These are phyloP conservation scores for Sparus aurata DNA, from an alignment of 2,797 vertebrate genomes.

Conservation along the genomic window DNA sequence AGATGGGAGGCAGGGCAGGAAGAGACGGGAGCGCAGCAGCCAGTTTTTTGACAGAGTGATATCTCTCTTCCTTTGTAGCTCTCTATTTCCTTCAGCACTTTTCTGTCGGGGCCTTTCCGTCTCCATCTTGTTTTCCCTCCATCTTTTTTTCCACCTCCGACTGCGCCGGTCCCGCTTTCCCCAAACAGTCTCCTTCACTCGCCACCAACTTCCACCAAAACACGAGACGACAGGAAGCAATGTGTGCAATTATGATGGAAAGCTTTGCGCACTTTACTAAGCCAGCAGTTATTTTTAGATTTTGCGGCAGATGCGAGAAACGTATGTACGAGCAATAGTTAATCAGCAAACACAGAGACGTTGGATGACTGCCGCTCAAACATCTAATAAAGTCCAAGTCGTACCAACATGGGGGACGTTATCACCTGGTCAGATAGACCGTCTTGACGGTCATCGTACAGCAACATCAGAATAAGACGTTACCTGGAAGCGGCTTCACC, in stretches of 20 bases:
- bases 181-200: slow-evolving; percentile 41
- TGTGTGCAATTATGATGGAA: slow-evolving; percentile 1
- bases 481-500: too few relatives aligned
- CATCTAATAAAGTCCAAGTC: too few relatives aligned
- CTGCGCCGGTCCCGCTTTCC: slow-evolving; percentile 37
- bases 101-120: slow-evolving; percentile 35
- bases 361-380: too few relatives aligned
- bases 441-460: too few relatives aligned
- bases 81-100: slow-evolving; percentile 65
- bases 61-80: slow-evolving; percentile 75
- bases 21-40: slow-evolving; percentile 55
- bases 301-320: background rate
- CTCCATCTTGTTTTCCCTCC: slow-evolving; percentile 47
- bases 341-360: too few relatives aligned
- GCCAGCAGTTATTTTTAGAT: too few relatives aligned
- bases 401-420: too few relatives aligned
- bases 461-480: too few relatives aligned
- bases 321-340: background rate
- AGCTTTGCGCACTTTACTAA: background rate
- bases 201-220: slow-evolving; percentile 28
- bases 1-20: slow-evolving; percentile 61
- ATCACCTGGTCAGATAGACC: too few relatives aligned
- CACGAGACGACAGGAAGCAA: slow-evolving; percentile 24
- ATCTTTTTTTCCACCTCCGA: slow-evolving; percentile 52
- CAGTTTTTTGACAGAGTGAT: slow-evolving; percentile 79